Percentiles rank a stretch among this genome's conserved stretches.
Evolutionary conservation across 2,888 invertebrate species (phyloP).

Genomic region (Flexamia atlantica): DNA sequence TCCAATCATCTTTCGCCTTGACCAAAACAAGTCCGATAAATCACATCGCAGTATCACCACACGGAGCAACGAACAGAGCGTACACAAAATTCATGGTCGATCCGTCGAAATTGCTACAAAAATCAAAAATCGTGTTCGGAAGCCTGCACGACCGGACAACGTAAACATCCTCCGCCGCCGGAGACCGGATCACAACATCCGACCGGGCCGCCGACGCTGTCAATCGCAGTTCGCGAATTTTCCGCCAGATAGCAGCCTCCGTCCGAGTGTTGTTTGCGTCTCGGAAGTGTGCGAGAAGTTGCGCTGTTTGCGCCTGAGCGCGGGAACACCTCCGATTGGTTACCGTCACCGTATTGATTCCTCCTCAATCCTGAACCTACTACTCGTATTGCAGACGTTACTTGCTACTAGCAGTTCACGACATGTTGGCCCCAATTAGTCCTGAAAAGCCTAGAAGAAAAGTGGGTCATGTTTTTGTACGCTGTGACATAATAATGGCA

Average conservation of each 20-base stretch:
- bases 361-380: constrained; percentile 11
- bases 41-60: neutral
- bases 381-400: constrained; percentile 2
- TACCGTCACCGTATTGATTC: constrained; percentile 30
- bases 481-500: neutral
- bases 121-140: neutral
- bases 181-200: constrained; percentile 20
- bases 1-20: neutral
- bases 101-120: neutral
- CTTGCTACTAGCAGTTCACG: constrained; percentile 4
- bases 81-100: neutral
- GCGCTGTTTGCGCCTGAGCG: constrained; percentile 27
- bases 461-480: constrained; percentile 43
- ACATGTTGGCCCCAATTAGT: constrained; percentile 28
- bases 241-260: neutral
- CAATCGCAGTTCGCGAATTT: neutral
- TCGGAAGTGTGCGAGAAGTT: neutral
- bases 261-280: constrained; percentile 10
- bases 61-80: neutral
- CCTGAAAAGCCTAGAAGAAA: neutral
- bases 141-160: neutral
- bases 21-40: neutral
- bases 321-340: constrained; percentile 16
- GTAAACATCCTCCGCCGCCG: neutral
- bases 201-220: neutral